Conservation (phyloP, 2,113 vertebrate genomes). For the Oreotrochilus melanogaster region DNA sequence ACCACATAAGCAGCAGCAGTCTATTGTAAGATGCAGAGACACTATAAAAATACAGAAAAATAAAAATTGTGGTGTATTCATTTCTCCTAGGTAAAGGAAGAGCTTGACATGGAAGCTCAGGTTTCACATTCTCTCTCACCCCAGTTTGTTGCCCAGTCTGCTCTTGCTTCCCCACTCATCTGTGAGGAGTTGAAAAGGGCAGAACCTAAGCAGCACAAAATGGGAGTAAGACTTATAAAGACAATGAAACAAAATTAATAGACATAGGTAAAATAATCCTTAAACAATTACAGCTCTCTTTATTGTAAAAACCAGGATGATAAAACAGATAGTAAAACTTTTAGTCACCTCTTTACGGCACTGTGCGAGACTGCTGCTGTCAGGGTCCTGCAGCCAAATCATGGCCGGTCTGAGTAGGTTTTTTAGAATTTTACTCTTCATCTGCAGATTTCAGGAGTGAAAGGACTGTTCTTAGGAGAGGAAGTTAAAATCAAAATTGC, state of each 20-base stretch:
- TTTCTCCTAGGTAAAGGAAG: not conserved
- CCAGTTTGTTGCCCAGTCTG: not conserved
- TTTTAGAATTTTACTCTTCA: constrained; percentile 68
- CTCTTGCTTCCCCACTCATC: not conserved
- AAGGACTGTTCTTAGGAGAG: constrained; percentile 58
- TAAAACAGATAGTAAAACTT: constrained; percentile 70
- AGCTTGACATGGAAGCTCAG: not conserved
- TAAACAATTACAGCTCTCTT: constrained; percentile 64
- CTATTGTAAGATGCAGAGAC: not conserved
- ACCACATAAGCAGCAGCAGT: not conserved
- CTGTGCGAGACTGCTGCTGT: constrained; percentile 7
- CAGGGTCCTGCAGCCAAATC: constrained; percentile 25
- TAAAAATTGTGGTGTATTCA: not conserved
- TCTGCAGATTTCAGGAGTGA: constrained; percentile 17
- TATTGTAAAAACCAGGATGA: constrained; percentile 52
- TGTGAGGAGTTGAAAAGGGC: constrained; percentile 20
- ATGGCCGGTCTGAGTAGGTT: not conserved
- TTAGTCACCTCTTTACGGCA: constrained; percentile 57
- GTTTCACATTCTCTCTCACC: not conserved
- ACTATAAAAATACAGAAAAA: not conserved
- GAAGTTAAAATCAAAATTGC: constrained; percentile 65
- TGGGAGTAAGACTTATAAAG: constrained; percentile 46
- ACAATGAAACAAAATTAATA: constrained; percentile 63
- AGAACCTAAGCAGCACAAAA: not conserved
- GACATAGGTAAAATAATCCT: constrained; percentile 70